A percentile compares a stretch with the other conserved stretches of the same genome.
Conservation (phyloP, 2,888 invertebrate genomes). For the Cheilosia pagana region DNA sequence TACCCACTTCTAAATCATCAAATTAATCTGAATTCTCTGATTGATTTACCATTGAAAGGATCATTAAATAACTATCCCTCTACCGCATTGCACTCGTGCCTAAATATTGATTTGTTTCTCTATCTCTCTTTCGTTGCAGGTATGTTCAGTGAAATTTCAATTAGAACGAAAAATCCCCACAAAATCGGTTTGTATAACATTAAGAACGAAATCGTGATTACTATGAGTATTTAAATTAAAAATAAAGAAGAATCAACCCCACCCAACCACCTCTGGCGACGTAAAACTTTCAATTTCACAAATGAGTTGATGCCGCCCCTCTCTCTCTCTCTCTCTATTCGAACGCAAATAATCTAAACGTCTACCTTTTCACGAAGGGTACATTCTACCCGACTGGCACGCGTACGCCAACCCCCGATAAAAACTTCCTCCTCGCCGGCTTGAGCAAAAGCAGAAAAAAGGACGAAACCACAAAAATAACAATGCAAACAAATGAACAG, state of each 20-base stretch:
- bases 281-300: slow-evolving; percentile 29
- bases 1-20: slow-evolving; percentile 9
- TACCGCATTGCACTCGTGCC: not conserved
- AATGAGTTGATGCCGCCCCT: slow-evolving; percentile 11
- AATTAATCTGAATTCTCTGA: slow-evolving; percentile 24
- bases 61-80: not conserved
- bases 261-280: not conserved
- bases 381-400: slow-evolving; percentile 17
- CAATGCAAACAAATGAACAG: slow-evolving; percentile 62
- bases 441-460: slow-evolving; percentile 1
- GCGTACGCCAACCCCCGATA: slow-evolving; percentile 24
- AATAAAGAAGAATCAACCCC: not conserved
- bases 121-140: slow-evolving; percentile 28
- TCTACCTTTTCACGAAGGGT: slow-evolving; percentile 22
- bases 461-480: slow-evolving; percentile 55
- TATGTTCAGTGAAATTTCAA: slow-evolving; percentile 14
- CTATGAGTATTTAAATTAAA: slow-evolving; percentile 10
- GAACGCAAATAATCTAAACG: slow-evolving; percentile 23
- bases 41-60: slow-evolving; percentile 18
- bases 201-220: slow-evolving; percentile 24
- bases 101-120: slow-evolving; percentile 5
- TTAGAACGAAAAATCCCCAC: not conserved
- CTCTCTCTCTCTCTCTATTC: not conserved
- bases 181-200: slow-evolving; percentile 33
- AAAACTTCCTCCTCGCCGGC: slow-evolving; percentile 7